These are phyloP conservation scores for Passerina amoena DNA, from an alignment of 2,113 vertebrate species.

Conservation along the genomic window DNA sequence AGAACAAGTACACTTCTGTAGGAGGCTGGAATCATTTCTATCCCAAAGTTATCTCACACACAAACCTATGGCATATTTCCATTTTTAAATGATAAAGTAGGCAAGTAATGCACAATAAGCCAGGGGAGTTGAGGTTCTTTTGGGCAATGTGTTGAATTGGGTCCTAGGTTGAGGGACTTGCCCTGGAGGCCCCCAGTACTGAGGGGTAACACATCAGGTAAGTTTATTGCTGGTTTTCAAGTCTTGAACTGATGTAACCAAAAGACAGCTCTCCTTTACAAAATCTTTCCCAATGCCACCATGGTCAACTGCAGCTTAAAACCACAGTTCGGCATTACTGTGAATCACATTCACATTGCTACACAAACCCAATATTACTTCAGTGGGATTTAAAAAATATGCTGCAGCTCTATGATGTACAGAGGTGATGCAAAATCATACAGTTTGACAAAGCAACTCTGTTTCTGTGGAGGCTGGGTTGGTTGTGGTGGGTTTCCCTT, in stretches of 20 bases:
- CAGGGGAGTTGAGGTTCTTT: not conserved
- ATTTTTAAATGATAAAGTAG: not conserved
- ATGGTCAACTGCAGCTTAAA: not conserved
- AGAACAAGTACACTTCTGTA: not conserved
- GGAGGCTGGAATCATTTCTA: not conserved
- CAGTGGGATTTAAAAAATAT: not conserved
- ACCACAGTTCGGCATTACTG: rapidly evolving
- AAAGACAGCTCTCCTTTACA: not conserved
- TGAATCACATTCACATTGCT: not conserved
- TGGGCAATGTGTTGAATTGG: not conserved
- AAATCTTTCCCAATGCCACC: not conserved
- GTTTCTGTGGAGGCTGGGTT: not conserved
- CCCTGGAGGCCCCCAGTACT: not conserved
- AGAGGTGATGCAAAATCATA: not conserved
- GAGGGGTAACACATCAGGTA: not conserved
- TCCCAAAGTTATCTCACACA: not conserved
- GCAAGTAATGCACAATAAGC: not conserved
- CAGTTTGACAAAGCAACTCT: not conserved
- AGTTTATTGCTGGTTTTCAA: not conserved
- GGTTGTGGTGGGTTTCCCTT: not conserved
- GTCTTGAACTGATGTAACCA: not conserved
- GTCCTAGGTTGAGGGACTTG: not conserved
- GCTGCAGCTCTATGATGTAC: not conserved
- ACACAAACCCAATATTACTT: rapidly evolving
- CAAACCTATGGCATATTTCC: not conserved